Conservation (phyloP, 1,140 invertebrate genomes). For the Leptonema lineaticorne region DNA sequence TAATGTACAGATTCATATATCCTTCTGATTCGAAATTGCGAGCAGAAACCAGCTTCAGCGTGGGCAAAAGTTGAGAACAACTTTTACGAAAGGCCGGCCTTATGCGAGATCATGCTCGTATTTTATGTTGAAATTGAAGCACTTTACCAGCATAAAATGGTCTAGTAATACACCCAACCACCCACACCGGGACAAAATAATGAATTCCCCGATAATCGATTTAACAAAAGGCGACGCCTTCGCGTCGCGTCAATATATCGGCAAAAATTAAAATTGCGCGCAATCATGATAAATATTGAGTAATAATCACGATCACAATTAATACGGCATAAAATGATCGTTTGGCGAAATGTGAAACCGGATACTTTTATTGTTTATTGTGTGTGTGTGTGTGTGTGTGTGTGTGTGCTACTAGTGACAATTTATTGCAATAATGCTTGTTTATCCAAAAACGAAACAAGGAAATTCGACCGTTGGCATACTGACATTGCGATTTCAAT, state of each 20-base stretch:
- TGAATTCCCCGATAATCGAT: background rate
- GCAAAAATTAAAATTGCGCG: background rate
- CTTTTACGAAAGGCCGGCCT: slow-evolving; percentile 12
- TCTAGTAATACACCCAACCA: background rate
- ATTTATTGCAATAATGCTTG: too few relatives aligned
- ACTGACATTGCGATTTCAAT: background rate
- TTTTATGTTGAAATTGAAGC: slow-evolving; percentile 15
- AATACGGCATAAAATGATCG: too few relatives aligned
- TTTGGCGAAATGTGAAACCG: too few relatives aligned
- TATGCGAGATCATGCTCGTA: slow-evolving; percentile 1
- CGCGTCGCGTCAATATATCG: background rate
- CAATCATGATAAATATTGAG: background rate
- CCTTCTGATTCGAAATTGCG: background rate
- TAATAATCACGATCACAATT: background rate
- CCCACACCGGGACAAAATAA: background rate
- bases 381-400: too few relatives aligned
- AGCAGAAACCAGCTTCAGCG: background rate
- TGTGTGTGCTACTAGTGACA: too few relatives aligned
- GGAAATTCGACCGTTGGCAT: background rate
- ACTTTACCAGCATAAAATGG: slow-evolving; percentile 15
- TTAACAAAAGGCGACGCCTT: background rate
- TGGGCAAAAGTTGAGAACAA: slow-evolving; percentile 17
- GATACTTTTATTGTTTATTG: too few relatives aligned
- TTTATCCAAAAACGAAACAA: too few relatives aligned
- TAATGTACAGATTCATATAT: background rate